Conservation (phyloP, 2,113 vertebrate genomes). For the Sorex araneus region DNA sequence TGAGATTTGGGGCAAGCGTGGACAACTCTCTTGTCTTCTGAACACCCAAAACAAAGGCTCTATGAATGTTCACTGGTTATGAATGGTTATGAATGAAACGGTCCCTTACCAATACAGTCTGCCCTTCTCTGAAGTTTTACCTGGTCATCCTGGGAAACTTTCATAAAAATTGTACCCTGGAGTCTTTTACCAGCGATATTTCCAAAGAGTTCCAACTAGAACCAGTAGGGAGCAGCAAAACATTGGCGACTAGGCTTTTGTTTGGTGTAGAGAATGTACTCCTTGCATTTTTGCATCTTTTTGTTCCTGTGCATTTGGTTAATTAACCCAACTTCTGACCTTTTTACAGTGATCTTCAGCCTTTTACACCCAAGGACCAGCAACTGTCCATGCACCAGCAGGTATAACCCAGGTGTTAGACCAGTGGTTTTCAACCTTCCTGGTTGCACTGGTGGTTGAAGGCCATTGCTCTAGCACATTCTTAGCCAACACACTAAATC, state of each 20-base stretch:
- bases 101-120: neutral
- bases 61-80: neutral
- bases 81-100: no score
- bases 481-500: neutral
- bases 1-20: neutral
- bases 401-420: no score
- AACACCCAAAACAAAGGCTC: neutral
- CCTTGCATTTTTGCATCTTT: no score
- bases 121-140: neutral
- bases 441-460: no score
- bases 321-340: neutral
- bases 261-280: neutral
- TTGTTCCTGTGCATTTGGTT: neutral
- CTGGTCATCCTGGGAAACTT: neutral
- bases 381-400: no score
- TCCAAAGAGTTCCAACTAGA: neutral
- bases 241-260: neutral
- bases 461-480: no score
- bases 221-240: slow-evolving; percentile 59
- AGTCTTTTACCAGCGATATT: neutral
- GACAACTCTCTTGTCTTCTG: neutral
- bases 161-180: neutral
- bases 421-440: no score
- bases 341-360: no score
- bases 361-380: no score